Evolutionary conservation across 2,113 vertebrate species (phyloP), one percentile per base, ranked within the genome.

Genomic region (Monopterus albus): DNA sequence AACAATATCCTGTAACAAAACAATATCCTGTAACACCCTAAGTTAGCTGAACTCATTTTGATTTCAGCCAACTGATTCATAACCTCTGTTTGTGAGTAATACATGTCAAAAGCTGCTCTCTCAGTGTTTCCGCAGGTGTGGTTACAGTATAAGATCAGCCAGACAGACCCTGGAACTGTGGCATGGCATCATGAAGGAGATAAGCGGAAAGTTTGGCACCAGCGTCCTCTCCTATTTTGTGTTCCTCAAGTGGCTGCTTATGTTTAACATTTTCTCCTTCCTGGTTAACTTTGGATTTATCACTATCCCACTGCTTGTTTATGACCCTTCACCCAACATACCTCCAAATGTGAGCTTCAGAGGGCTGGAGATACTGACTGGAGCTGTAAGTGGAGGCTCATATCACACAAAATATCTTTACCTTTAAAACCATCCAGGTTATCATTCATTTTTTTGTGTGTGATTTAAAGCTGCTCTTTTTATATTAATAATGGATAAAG

Each of bases 211-310:
- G 46, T 99, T 99, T 21, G 98, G 97, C 79, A 95, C 96, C 79
- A 94, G 97, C 0, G 95, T 99, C 33, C 94, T 96, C 40, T 95
- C 95, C 57, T 99, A 98, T 47, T 99, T 99, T 77, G 68, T 91
- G 59, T 98, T 99, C 72, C 92, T 99, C 69, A 96, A 89, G 49
- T 99, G 97, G 97, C 91, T 99, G 31, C 87, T 98, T 62, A 89
- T 93, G 87, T 96, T 99, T 82, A 98, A 98, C 85, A 18, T 97
- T 36, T 94, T 97, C 89, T 96, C 94, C 0, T 96, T 99, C 86
- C 46, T 98, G 31, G 73, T 98, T 83, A 99, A 96, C 92, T 96
- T 98, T 66, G 83, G 96, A 79, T 98, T 99, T 78, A 93, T 99
- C 81, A 90, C 94, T 51, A 75, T 98, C 67, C 98, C 98, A 0